phyloP scores from a whole-genome alignment of 2,888 invertebrate species.

The Himalopsyche japonica region DNA sequence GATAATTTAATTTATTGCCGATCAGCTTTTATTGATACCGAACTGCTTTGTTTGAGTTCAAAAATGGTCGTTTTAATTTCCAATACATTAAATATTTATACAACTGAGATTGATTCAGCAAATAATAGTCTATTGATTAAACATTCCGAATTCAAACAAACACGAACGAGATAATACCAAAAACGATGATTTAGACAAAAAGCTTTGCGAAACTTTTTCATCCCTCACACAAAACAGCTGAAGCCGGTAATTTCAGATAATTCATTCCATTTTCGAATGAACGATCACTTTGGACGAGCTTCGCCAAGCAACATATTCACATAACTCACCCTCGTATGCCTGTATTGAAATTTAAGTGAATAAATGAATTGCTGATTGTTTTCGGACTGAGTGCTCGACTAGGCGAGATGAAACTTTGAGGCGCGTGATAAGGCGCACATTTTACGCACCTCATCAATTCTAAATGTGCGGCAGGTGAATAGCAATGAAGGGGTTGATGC shows the following conservation, averaged over 20 bases:
- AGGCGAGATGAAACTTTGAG: constrained; percentile 4
- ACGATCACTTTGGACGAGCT: neutral
- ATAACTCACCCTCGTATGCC: neutral
- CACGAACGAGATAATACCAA: neutral
- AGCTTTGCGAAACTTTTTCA: neutral
- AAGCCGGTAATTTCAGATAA: neutral
- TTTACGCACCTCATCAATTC: constrained; percentile 35
- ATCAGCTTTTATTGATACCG: too few species aligned
- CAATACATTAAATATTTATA: neutral
- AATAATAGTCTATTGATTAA: constrained; percentile 1
- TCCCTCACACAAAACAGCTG: constrained; percentile 5
- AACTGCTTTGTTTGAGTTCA: neutral
- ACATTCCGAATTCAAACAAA: neutral
- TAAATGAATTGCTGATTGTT: constrained; percentile 13
- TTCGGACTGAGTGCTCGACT: constrained; percentile 3
- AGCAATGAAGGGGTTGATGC: constrained; percentile 17
- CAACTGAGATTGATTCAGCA: neutral
- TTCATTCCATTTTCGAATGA: neutral
- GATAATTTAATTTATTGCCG: too few species aligned
- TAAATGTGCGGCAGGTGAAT: constrained; percentile 25
- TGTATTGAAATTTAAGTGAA: neutral
- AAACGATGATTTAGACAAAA: constrained; percentile 1
- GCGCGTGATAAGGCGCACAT: constrained; percentile 23
- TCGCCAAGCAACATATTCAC: neutral
- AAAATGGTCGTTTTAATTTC: neutral